phyloP scores from a whole-genome alignment of 1,140 invertebrate species.

The Caenorhabditis tropicalis region DNA sequence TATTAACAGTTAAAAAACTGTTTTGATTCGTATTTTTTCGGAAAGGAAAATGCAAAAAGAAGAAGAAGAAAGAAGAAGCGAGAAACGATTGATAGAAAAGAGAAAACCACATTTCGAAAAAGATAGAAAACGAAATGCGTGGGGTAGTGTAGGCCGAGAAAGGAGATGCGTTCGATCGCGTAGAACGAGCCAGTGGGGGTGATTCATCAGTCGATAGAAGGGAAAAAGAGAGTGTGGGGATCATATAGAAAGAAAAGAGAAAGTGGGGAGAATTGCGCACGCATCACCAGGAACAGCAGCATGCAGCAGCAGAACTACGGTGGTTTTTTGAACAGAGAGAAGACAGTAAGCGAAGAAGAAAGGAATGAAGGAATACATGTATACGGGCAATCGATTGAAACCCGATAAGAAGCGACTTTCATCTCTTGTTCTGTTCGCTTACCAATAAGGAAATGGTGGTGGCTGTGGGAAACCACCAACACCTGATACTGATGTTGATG shows the following conservation, averaged over 20 bases:
- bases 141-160: constrained; percentile 7
- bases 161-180: constrained; percentile 25
- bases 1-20: too few relatives aligned
- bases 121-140: background rate
- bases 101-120: constrained; percentile 15
- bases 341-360: background rate
- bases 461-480: constrained; percentile 11
- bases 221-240: background rate
- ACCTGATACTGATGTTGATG: background rate
- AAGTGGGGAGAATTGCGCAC: too few relatives aligned
- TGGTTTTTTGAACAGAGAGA: background rate
- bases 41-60: background rate
- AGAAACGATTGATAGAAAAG: background rate
- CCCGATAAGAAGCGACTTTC: too few relatives aligned
- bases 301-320: background rate
- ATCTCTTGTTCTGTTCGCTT: background rate
- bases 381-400: background rate
- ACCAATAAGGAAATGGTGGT: constrained; percentile 48
- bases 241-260: background rate
- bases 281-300: constrained; percentile 7
- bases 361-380: background rate
- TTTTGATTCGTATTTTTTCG: background rate
- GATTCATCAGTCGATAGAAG: constrained; percentile 35
- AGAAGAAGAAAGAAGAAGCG: background rate
- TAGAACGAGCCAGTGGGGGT: background rate